Base-by-base conservation (phyloP, 30 jellyfish, hydroid and myxozoan species). In the Catostylus mosaicus region DNA sequence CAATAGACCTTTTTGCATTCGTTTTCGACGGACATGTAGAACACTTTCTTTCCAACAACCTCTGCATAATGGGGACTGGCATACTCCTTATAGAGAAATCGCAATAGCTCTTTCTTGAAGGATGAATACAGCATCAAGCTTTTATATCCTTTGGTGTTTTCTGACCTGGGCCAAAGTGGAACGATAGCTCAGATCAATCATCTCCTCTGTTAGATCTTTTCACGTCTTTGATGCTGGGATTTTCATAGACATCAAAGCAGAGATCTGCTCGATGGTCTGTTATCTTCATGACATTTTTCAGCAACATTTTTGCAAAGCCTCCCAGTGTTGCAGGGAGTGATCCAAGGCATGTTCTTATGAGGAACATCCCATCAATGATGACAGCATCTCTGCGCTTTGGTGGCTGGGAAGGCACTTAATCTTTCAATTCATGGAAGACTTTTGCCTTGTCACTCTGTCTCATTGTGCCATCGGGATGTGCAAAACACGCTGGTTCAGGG, bases 391-490 rank as follows among this genome's bases (percentile, higher is more conserved):
- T 27, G 63, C 63, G 63, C 20, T 50, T 50, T 50, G 63, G 63
- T 50, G 63, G 63, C n/a, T 68, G 60, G 52, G 63, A 35, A 68
- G 14, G 27, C 81, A 68, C 60, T 68, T 23, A 23, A 19, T 68
- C 24, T 22, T 68, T 68, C 81, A 68, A 22, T 26, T 68, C 73
- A 68, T 68, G 81, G 32, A 68, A 22, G 7, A 68, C 57, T 9
- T 29, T 68, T 35, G 81, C 60, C 32, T 68, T 68, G 61, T 68
- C 81, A 68, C 63, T 68, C 24, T 68, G 63, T 68, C 81, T 68
- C 81, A 68, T 68, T 68, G 81, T 37, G 52, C 63, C 81, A 40
- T 68, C 81, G 81, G 60, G 57, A 33, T 68, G 81, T 40, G 81
- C 81, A 68, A 68, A 68, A 33, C 81, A 68, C 24, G 81, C 60